Evolutionary conservation across 2,113 vertebrate genomes (phyloP), one percentile per base, ranked within the genome.

Genomic region (Calyptomena viridis): DNA sequence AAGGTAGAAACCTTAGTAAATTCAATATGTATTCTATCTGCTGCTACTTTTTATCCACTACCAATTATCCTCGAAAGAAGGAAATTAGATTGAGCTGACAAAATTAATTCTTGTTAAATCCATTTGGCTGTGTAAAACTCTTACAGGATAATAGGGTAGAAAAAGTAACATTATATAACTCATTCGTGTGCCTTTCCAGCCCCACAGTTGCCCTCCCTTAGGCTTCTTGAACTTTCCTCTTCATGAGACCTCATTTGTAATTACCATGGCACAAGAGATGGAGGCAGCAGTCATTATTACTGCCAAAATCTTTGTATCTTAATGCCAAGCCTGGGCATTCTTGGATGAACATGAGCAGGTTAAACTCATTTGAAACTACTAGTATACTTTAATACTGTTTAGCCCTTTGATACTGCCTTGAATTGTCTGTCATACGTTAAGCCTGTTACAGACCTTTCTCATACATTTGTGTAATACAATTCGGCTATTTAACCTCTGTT

Each of bases 91-190:
- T 88, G 90, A 90, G 85, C 86, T 86, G 72, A 75, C 42, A 60
- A 55, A 89, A 90, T 92, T 97, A 90, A 81, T 90, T 94, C 52
- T 63, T 93, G 71, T 93, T 50, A 92, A 93, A 92, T 93, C 52
- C 30, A 74, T 84, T 90, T 89, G 76, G 17, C 72, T 84, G 35
- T 87, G 94, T 90, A 77, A 90, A 93, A 86, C 75, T 63, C 55
- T 50, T 84, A 71, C 9, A 67, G 44, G 44, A 63, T 90, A 87
- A 86, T 52, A 47, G 35, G 8, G 24, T 93, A 59, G 68, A n/a
- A 86, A 90, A 87, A 88, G 24, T 74, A 84, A 53, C 2, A 1
- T 79, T 85, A 53, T 42, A 23, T 80, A 94, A 90, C 56, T 88
- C 4, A 5, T 71, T 60, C 1, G 0, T 67, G 55, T 55, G 50